phyloP scores from a whole-genome alignment of 2,888 invertebrate genomes.

The Andrena minutula region DNA sequence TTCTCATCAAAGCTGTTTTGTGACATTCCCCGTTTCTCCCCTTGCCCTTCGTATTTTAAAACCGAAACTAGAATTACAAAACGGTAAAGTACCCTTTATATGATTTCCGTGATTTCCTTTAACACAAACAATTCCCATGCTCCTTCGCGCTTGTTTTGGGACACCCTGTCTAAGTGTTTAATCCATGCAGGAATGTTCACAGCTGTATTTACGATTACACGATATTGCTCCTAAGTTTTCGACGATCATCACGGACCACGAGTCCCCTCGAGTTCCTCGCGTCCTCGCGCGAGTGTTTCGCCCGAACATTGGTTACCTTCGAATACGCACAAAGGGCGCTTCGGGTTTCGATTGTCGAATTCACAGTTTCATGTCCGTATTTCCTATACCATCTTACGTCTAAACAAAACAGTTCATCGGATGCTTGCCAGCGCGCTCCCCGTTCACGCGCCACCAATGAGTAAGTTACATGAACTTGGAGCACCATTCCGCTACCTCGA shows the following conservation, averaged over 20 bases:
- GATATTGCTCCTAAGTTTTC: slow-evolving; percentile 68
- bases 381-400: slow-evolving; percentile 22
- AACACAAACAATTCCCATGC: no score
- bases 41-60: no score
- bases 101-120: no score
- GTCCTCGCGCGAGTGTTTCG: slow-evolving; percentile 14
- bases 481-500: slow-evolving; percentile 1
- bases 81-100: no score
- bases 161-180: slow-evolving; percentile 29
- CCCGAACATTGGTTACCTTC: slow-evolving; percentile 5
- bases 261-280: slow-evolving; percentile 7
- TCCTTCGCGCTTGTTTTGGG: no score
- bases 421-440: background rate
- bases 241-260: slow-evolving; percentile 46
- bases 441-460: slow-evolving; percentile 22
- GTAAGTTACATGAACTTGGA: slow-evolving; percentile 14
- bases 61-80: no score
- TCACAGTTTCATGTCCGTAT: slow-evolving; percentile 54
- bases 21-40: no score
- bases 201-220: slow-evolving; percentile 66
- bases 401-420: slow-evolving; percentile 31
- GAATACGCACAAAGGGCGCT: slow-evolving; percentile 10
- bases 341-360: slow-evolving; percentile 64
- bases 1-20: no score
- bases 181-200: slow-evolving; percentile 74